Evolutionary conservation across 1,140 invertebrate genomes (phyloP), one percentile per base, ranked within the genome.

Genomic region (Himalopsyche phryganea): DNA sequence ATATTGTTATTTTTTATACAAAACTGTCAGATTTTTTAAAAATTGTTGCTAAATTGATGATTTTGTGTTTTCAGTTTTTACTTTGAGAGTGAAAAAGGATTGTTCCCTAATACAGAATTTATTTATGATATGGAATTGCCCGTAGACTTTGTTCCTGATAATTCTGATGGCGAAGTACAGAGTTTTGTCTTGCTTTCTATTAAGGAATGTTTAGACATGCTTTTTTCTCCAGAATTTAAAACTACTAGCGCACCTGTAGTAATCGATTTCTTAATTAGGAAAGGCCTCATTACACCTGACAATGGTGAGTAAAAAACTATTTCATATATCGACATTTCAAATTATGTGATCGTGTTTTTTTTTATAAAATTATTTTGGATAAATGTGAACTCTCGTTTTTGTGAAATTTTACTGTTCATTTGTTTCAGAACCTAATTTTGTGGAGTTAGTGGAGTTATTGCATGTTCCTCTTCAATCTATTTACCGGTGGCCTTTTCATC

Each of bases 101-200:
- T 98, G 17, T 94, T 94, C 68, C 93, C 94, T 14, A 96, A 96
- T 69, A 94, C 91, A 11, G 90, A 96, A 73, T 97, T 94, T 78
- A 87, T 96, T n/a, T 96, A 89, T 75, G 95, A 97, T 74, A 79
- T 97, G 60, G 91, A 96, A 77, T 75, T 97, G 48, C 93, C 95
- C 10, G 66, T 83, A 14, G 90, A 95, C 69, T 98, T 96, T 79
- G 76, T 86, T 47, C 94, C 95, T 11, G 83, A 84, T 58, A 96
- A 96, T 71, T 85, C 88, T 54, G 95, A 97, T 76, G 93, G 94
- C 42, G 94, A 97, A 78, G 93, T 97, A 6, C 89, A 93, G 68
- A 85, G 82, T 55, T 96, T 96, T 77, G 88, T 94, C 71, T 73
- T 94, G 55, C 75, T 94, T 33, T 84, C 91, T 23, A 88, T 92